Conservation (phyloP, 1,140 invertebrate species). For the Papilio polyxenes region DNA sequence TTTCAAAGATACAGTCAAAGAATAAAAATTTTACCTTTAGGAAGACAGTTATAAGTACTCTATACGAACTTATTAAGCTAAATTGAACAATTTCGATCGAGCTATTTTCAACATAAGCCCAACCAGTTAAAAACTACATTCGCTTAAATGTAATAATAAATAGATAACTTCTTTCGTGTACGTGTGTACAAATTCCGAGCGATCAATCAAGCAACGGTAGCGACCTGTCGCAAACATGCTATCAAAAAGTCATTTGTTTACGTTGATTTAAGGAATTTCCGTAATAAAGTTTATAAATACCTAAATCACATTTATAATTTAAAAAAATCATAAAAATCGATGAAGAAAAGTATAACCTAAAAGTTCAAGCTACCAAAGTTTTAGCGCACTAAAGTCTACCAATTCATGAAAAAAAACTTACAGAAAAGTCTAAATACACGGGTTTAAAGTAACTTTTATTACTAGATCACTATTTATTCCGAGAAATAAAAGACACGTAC, state of each 20-base stretch:
- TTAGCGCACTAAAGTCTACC: no score
- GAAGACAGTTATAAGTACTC: not conserved
- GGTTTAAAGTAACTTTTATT: no score
- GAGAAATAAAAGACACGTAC: not conserved
- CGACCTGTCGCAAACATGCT: slow-evolving; percentile 20
- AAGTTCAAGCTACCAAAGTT: not conserved
- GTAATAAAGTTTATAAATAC: not conserved
- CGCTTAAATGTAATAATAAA: not conserved
- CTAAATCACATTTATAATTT: not conserved
- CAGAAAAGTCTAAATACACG: no score
- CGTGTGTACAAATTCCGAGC: slow-evolving; percentile 25
- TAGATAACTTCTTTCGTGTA: not conserved
- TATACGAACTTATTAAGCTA: not conserved
- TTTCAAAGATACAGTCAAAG: no score
- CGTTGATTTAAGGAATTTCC: slow-evolving; percentile 36
- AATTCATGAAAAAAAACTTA: no score
- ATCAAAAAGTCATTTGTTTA: slow-evolving; percentile 37
- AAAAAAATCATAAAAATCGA: not conserved
- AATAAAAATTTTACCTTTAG: no score
- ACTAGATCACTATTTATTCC: no score
- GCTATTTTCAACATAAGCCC: not conserved
- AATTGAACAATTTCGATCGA: not conserved
- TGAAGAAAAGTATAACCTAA: not conserved
- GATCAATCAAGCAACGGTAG: slow-evolving; percentile 32
- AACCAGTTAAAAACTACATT: not conserved